phyloP scores from a whole-genome alignment of 37 sponge, comb jelly and placozoan genomes.

The Petrosia ficiformis region DNA sequence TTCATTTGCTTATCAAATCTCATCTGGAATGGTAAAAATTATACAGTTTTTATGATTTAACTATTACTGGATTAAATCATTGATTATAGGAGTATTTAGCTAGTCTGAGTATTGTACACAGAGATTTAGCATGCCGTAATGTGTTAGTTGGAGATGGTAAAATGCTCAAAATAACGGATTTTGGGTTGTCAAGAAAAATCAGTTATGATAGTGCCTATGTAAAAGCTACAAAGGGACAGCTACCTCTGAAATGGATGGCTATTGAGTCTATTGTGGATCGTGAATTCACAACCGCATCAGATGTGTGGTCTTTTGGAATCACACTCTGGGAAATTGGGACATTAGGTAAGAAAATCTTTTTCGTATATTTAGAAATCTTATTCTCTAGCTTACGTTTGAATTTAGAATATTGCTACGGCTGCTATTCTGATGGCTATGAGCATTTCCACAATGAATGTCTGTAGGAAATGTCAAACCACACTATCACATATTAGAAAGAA shows the following conservation, averaged over 20 bases:
- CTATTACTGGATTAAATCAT: neutral
- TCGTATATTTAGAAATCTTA: too few species aligned
- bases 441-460: too few species aligned
- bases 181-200: slow-evolving; percentile 60
- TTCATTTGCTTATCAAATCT: slow-evolving; percentile 62
- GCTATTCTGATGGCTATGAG: too few species aligned
- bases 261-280: slow-evolving; percentile 60
- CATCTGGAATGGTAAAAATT: slow-evolving; percentile 72
- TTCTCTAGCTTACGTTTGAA: too few species aligned
- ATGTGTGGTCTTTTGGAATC: slow-evolving; percentile 76
- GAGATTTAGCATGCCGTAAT: slow-evolving; percentile 81
- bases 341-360: slow-evolving; percentile 42
- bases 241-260: slow-evolving; percentile 80
- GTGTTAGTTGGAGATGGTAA: slow-evolving; percentile 74
- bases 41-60: neutral
- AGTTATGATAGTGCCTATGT: slow-evolving; percentile 56
- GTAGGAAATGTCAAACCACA: too few species aligned
- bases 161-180: slow-evolving; percentile 69
- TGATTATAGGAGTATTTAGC: slow-evolving; percentile 46
- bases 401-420: too few species aligned
- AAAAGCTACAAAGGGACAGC: slow-evolving; percentile 43
- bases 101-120: slow-evolving; percentile 57
- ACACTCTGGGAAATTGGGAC: slow-evolving; percentile 76
- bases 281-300: slow-evolving; percentile 61
- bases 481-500: too few species aligned